These are phyloP conservation scores for Creontiades dilutus DNA, from an alignment of 2,888 invertebrate genomes.

Conservation along the genomic window DNA sequence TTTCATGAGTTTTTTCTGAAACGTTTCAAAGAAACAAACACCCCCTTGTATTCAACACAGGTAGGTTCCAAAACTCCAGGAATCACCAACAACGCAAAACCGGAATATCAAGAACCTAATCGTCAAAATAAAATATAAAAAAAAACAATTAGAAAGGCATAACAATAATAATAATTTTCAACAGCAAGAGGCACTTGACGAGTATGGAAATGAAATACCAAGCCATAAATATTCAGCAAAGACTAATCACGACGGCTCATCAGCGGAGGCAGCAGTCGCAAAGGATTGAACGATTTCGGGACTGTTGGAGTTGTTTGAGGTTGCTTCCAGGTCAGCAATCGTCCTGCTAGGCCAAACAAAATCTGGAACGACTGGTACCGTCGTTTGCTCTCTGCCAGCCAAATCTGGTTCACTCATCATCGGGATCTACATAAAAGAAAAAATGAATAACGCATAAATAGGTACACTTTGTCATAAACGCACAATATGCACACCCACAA, in stretches of 20 bases:
- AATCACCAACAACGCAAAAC: too few species aligned
- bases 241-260: neutral
- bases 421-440: neutral
- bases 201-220: neutral
- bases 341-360: conserved; percentile 2
- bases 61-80: too few species aligned
- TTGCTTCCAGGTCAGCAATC: neutral
- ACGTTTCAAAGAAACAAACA: too few species aligned
- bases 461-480: too few species aligned
- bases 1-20: too few species aligned
- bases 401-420: neutral
- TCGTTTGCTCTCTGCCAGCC: neutral
- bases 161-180: neutral
- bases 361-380: neutral
- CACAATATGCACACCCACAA: too few species aligned
- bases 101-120: too few species aligned
- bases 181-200: conserved; percentile 25
- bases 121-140: too few species aligned
- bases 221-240: neutral
- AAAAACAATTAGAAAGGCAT: neutral
- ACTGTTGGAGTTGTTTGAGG: neutral
- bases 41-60: too few species aligned
- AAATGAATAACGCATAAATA: too few species aligned
- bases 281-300: neutral
- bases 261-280: neutral